These are phyloP conservation scores for Saturnia pavonia DNA, from an alignment of 2,888 invertebrate species.

Conservation along the genomic window DNA sequence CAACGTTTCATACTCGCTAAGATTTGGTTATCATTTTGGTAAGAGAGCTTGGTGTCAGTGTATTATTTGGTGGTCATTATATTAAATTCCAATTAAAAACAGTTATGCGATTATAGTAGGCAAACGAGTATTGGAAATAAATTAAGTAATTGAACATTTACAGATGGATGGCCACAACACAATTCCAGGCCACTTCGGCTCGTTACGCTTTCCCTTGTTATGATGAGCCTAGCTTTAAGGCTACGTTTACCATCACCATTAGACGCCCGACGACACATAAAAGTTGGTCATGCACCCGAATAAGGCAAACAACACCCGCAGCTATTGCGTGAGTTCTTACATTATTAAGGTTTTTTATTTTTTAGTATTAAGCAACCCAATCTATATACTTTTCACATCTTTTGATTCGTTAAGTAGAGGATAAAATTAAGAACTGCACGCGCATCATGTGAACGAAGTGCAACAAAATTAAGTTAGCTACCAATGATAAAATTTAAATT, in stretches of 20 bases:
- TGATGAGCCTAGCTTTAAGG: slow-evolving; percentile 92
- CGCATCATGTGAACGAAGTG: too few relatives aligned
- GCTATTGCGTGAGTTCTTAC: slow-evolving; percentile 42
- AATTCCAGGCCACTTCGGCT: slow-evolving; percentile 86
- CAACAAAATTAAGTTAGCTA: too few relatives aligned
- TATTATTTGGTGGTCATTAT: too few relatives aligned
- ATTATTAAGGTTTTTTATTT: slow-evolving; percentile 2
- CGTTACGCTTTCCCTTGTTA: slow-evolving; percentile 90
- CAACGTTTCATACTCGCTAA: too few relatives aligned
- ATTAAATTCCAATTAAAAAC: too few relatives aligned
- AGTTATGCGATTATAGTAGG: too few relatives aligned
- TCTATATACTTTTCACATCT: too few relatives aligned
- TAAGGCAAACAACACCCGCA: slow-evolving; percentile 39
- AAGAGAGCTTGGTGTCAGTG: too few relatives aligned
- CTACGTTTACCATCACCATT: slow-evolving; percentile 86
- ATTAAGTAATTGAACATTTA: slow-evolving; percentile 25
- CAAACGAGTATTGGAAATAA: not conserved
- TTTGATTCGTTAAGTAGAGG: too few relatives aligned
- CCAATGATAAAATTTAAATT: too few relatives aligned
- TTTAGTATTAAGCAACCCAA: not conserved
- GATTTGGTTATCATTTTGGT: too few relatives aligned
- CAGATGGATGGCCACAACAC: slow-evolving; percentile 85
- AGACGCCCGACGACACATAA: slow-evolving; percentile 75
- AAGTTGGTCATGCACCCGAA: slow-evolving; percentile 83
- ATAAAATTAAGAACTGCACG: too few relatives aligned